Evolutionary conservation across 1,140 invertebrate genomes (phyloP), one percentile per base, ranked within the genome.

Genomic region (Trialeurodes vaporariorum): DNA sequence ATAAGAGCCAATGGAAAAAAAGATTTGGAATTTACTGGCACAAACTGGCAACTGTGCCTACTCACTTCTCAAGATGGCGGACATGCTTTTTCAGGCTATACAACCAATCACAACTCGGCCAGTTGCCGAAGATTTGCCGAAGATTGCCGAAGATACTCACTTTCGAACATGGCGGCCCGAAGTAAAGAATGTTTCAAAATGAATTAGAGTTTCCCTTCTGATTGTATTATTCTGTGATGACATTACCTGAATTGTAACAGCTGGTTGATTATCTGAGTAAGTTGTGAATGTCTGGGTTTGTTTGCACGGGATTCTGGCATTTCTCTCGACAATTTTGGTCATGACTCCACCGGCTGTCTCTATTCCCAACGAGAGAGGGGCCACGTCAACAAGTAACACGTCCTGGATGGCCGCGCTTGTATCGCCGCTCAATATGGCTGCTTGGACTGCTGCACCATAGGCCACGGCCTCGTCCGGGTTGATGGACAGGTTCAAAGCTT

Each of bases 191-290:
- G n/a, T n/a, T n/a, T n/a, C n/a, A n/a, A n/a, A n/a, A n/a, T n/a
- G n/a, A n/a, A n/a, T n/a, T n/a, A n/a, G n/a, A n/a, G n/a, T n/a
- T n/a, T n/a, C n/a, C n/a, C n/a, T n/a, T n/a, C n/a, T n/a, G n/a
- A n/a, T n/a, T n/a, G n/a, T n/a, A n/a, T n/a, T n/a, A n/a, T n/a
- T n/a, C n/a, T n/a, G n/a, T n/a, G n/a, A n/a, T n/a, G n/a, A n/a
- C n/a, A n/a, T n/a, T 92, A 92, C 88, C 76, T 88, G 85, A 68
- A 91, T 87, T 12, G 86, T 86, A 1, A 93, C 91, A 59, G 84
- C 89, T 17, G 87, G 83, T 77, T 94, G 84, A 70, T 85, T 85
- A 67, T 84, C 82, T 0, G 80, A 75, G 67, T 82, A 83, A 0
- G 82, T 84, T 0, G 81, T 82, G 73, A 84, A 84, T 2, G 76